Conservation (phyloP, 2,797 vertebrate species). For the Onychomys leucogaster region DNA sequence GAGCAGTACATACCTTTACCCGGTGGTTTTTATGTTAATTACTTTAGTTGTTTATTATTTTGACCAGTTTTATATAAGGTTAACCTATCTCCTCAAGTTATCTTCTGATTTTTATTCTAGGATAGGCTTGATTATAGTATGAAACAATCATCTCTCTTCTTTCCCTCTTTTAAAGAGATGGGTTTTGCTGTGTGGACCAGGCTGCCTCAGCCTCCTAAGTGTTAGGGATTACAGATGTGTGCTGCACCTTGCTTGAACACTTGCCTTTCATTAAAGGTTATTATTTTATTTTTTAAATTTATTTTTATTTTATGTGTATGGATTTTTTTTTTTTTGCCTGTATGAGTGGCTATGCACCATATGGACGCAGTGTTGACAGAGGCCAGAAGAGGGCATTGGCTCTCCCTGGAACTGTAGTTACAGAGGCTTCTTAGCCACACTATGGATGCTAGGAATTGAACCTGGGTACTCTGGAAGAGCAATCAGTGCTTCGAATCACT, state of each 20-base stretch:
- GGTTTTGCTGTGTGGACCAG: not conserved
- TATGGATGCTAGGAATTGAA: not conserved
- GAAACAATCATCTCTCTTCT: not conserved
- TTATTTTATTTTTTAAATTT: not conserved
- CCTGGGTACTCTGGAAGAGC: not conserved
- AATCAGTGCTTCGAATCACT: not conserved
- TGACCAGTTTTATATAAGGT: slow-evolving; percentile 27
- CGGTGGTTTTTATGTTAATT: slow-evolving; percentile 60
- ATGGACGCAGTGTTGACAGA: not conserved
- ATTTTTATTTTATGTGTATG: not conserved
- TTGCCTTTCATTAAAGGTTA: not conserved
- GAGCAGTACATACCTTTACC: not conserved
- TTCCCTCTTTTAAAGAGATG: not conserved
- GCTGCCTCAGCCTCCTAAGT: not conserved
- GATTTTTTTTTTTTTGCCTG: not conserved
- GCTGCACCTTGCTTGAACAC: not conserved
- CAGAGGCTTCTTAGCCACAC: not conserved
- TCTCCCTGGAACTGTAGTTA: too few species aligned
- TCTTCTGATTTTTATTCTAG: slow-evolving; percentile 48
- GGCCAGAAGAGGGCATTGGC: not conserved
- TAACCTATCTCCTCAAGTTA: slow-evolving; percentile 22
- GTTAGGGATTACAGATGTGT: not conserved
- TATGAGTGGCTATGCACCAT: not conserved
- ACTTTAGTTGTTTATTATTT: slow-evolving; percentile 61
- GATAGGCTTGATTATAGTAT: not conserved